Conservation (phyloP, 2,797 vertebrate genomes). For the Enteromius radiatus region DNA sequence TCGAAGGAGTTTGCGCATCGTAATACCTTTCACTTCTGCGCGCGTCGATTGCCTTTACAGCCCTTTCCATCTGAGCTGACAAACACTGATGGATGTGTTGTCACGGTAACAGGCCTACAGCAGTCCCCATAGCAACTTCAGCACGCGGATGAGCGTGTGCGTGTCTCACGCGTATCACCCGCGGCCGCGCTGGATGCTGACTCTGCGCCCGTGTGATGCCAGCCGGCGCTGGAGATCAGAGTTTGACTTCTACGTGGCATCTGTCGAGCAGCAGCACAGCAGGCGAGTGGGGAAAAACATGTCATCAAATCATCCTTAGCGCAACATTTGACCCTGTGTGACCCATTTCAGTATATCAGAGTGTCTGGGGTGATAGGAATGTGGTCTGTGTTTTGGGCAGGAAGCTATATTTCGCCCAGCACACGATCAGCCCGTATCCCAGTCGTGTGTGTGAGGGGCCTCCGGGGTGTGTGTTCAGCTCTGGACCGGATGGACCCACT, state of each 20-base stretch:
- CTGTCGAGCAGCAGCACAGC: conserved; percentile 84
- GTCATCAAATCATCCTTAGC: neutral
- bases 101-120: conserved; percentile 85
- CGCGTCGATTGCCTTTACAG: conserved; percentile 21
- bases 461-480: conserved; percentile 87
- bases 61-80: conserved; percentile 37
- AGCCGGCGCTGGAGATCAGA: conserved; percentile 89
- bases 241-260: conserved; percentile 93
- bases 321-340: conserved; percentile 3
- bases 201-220: conserved; percentile 85
- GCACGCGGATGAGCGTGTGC: conserved; percentile 94
- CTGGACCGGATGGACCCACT: conserved; percentile 87
- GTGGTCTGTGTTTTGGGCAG: conserved; percentile 68
- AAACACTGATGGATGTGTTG: conserved; percentile 47
- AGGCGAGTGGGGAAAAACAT: conserved; percentile 76
- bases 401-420: conserved; percentile 92
- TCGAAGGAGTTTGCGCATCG: neutral
- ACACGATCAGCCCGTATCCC: conserved; percentile 87
- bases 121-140: conserved; percentile 94
- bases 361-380: neutral
- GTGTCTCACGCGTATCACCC: conserved; percentile 93
- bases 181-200: conserved; percentile 96
- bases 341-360: neutral
- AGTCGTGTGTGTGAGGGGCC: conserved; percentile 87
- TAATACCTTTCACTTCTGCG: conserved; percentile 14